These are phyloP conservation scores for Flexamia atlantica DNA, from an alignment of 2,888 invertebrate genomes.

Conservation along the genomic window DNA sequence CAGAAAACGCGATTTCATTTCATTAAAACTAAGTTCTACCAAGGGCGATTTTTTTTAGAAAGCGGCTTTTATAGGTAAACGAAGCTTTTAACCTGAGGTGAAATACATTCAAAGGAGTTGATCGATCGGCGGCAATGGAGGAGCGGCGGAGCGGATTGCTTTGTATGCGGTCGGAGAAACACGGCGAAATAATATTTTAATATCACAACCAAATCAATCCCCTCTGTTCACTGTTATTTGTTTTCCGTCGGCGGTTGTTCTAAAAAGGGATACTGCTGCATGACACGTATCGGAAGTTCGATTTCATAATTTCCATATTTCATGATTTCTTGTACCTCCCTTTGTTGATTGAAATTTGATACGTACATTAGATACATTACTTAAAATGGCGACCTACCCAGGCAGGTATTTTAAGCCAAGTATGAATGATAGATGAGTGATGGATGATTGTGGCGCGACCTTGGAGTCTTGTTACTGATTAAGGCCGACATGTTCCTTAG, in stretches of 20 bases:
- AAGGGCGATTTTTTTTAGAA: neutral
- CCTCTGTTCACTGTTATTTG: neutral
- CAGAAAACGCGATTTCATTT: neutral
- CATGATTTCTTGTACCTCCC: too few species aligned
- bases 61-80: neutral
- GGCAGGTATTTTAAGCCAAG: too few species aligned
- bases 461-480: too few species aligned
- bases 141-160: neutral
- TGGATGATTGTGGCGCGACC: too few species aligned
- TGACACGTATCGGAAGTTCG: too few species aligned
- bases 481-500: too few species aligned
- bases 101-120: constrained; percentile 34
- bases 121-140: constrained; percentile 12
- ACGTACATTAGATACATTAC: too few species aligned
- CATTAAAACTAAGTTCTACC: neutral
- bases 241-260: neutral
- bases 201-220: neutral
- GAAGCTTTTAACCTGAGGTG: constrained; percentile 36
- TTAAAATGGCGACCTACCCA: too few species aligned
- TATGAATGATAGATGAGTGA: too few species aligned
- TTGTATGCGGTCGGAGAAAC: constrained; percentile 10
- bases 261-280: too few species aligned
- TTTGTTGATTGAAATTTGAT: too few species aligned
- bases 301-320: too few species aligned
- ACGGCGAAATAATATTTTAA: constrained; percentile 15